These are phyloP conservation scores for Corella eumyota DNA, from an alignment of 23 tunicate genomes.

Conservation along the genomic window DNA sequence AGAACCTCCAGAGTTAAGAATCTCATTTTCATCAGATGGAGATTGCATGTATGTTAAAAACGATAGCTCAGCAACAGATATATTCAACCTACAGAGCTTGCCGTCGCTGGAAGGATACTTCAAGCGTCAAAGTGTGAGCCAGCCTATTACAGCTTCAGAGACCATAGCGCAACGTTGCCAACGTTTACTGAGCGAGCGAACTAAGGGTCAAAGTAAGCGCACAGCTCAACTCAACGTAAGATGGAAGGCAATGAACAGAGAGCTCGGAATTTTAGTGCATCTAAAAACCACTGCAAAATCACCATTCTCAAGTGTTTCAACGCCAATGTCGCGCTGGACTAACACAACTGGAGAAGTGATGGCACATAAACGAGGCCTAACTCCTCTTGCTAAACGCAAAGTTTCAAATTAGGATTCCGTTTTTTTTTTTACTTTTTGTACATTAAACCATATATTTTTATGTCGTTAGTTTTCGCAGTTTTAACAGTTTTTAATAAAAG, in stretches of 20 bases:
- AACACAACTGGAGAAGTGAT: slow-evolving; percentile 19
- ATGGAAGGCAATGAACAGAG: slow-evolving; percentile 45
- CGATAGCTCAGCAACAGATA: slow-evolving; percentile 16
- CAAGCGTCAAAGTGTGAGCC: background rate
- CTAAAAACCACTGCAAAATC: slow-evolving; percentile 17
- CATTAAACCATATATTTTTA: no score
- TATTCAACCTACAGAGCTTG: slow-evolving; percentile 23
- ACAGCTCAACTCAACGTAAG: slow-evolving; percentile 14
- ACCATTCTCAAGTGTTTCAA: slow-evolving; percentile 7
- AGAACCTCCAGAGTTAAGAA: slow-evolving; percentile 15
- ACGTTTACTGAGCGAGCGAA: slow-evolving; percentile 31
- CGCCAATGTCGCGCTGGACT: slow-evolving; percentile 30
- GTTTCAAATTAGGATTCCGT: no score
- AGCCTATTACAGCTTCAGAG: slow-evolving; percentile 2
- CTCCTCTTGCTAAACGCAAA: no score
- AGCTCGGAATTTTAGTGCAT: slow-evolving; percentile 26
- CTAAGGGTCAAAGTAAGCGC: slow-evolving; percentile 17
- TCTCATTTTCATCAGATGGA: slow-evolving; percentile 18
- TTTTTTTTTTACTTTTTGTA: no score
- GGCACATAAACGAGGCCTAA: slow-evolving; percentile 35
- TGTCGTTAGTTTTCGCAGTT: no score
- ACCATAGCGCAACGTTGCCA: slow-evolving; percentile 44
- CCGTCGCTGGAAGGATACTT: slow-evolving; percentile 21
- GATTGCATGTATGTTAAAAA: slow-evolving; percentile 32
- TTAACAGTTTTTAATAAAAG: no score